Evolutionary conservation across 2,113 vertebrate species (phyloP).

Genomic region (human (Homo sapiens)): GRCh38 chr6:164862001-164862500

Average conservation of each 20-base stretch:
- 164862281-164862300: neutral
- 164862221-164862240: neutral
- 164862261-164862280: neutral
- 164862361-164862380: too few relatives aligned
- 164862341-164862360: neutral
- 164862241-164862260: neutral
- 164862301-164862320: too few relatives aligned
- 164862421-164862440: neutral
- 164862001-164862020: neutral
- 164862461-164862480: neutral
- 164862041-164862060: neutral
- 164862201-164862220: neutral
- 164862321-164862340: neutral
- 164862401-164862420: neutral
- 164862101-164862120: too few relatives aligned
- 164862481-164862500: neutral
- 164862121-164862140: neutral
- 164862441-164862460: neutral
- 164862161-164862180: neutral
- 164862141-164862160: neutral
- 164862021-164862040: neutral
- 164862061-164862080: accelerated
- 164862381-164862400: neutral
- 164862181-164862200: neutral
- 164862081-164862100: too few relatives aligned